Percentiles rank a stretch among this genome's conserved stretches.
These are phyloP conservation scores for Gymnothorax javanicus DNA, from an alignment of 2,797 vertebrate genomes.

Conservation along the genomic window DNA sequence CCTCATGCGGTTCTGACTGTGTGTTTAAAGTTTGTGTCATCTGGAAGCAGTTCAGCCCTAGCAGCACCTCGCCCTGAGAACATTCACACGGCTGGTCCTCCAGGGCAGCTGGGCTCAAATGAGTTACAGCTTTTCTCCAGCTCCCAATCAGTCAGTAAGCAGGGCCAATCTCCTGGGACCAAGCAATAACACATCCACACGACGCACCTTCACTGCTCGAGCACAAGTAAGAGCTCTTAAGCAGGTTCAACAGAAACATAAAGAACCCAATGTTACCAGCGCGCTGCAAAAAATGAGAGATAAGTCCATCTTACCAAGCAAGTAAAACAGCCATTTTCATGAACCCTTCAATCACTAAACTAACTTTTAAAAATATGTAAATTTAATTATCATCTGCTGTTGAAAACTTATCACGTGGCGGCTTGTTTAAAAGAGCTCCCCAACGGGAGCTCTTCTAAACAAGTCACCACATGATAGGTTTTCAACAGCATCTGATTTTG, in stretches of 20 bases:
- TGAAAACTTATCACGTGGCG: too few species aligned
- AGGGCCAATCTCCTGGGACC: neutral
- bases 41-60: constrained; percentile 28
- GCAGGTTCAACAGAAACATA: neutral
- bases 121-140: constrained; percentile 18
- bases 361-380: too few species aligned
- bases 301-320: too few species aligned
- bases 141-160: neutral
- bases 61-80: constrained; percentile 1
- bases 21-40: constrained; percentile 22
- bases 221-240: neutral
- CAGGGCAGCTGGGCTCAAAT: constrained; percentile 16
- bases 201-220: neutral
- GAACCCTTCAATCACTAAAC: too few species aligned
- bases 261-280: neutral
- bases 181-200: neutral
- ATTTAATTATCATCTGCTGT: too few species aligned
- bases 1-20: constrained; percentile 15
- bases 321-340: too few species aligned
- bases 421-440: too few species aligned
- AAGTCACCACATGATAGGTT: too few species aligned
- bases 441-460: too few species aligned
- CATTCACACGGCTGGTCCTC: neutral
- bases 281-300: too few species aligned
- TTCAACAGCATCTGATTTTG: too few species aligned